These are phyloP conservation scores for Watsonalla binaria DNA, from an alignment of 2,888 invertebrate species.

Conservation along the genomic window DNA sequence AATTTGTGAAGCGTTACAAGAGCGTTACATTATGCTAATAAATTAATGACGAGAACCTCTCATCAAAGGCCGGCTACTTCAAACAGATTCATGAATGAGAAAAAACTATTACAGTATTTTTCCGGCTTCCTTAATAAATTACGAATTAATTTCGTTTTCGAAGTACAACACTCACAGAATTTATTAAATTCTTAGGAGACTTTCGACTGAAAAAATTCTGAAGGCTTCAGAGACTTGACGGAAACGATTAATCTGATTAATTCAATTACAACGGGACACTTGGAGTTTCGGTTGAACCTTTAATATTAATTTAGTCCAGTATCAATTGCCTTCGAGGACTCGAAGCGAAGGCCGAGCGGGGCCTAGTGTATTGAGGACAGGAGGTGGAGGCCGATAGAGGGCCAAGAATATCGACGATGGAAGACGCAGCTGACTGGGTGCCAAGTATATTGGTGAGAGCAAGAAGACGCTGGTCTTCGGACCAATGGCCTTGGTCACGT, in stretches of 20 bases:
- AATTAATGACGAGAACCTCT: not conserved
- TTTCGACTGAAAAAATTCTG: not conserved
- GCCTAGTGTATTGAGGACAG: too few species aligned
- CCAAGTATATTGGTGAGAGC: too few species aligned
- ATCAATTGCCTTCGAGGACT: too few species aligned
- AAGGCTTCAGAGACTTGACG: not conserved
- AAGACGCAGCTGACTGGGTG: too few species aligned
- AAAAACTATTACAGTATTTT: not conserved
- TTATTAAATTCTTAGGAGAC: slow-evolving; percentile 1
- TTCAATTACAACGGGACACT: slow-evolving; percentile 1
- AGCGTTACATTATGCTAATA: too few species aligned
- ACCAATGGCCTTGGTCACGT: too few species aligned
- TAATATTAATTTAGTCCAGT: not conserved
- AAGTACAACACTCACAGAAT: not conserved
- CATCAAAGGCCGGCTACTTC: not conserved
- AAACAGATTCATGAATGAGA: not conserved
- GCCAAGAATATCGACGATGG: too few species aligned
- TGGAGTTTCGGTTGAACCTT: not conserved
- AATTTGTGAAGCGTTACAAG: too few species aligned
- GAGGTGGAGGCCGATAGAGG: too few species aligned
- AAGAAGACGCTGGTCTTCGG: too few species aligned
- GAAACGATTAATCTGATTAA: slow-evolving; percentile 1
- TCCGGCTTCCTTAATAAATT: not conserved
- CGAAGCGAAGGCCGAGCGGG: too few species aligned
- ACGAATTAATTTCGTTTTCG: not conserved